phyloP scores from a whole-genome alignment of 1,140 invertebrate genomes.

The Luehdorfia chinensis region DNA sequence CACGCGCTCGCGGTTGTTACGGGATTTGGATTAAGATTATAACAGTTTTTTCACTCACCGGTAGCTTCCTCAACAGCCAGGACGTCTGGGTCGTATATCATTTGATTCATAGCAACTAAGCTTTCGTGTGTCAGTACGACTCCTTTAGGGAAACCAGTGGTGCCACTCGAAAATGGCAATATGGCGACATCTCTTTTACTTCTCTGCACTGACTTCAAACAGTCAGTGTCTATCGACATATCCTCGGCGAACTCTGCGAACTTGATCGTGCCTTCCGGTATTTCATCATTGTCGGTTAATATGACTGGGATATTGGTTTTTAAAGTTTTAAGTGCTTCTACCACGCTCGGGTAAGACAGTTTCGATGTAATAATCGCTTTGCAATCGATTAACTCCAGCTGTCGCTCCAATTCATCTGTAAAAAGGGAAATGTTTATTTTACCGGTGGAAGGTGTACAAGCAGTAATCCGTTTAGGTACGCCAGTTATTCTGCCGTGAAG shows the following conservation, averaged over 20 bases:
- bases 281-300: slow-evolving; percentile 59
- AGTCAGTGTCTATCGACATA: slow-evolving; percentile 65
- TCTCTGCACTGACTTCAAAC: slow-evolving; percentile 62
- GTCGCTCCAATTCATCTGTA: slow-evolving; percentile 86
- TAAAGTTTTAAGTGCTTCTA: slow-evolving; percentile 62
- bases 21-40: no score
- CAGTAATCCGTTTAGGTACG: no score
- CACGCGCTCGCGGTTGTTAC: no score
- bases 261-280: slow-evolving; percentile 78
- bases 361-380: slow-evolving; percentile 83
- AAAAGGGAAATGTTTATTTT: no score
- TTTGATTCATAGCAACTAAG: slow-evolving; percentile 75
- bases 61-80: slow-evolving; percentile 51
- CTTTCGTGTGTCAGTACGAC: slow-evolving; percentile 87
- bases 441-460: no score
- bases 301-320: slow-evolving; percentile 77
- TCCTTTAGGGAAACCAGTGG: slow-evolving; percentile 93
- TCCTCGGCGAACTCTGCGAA: slow-evolving; percentile 79
- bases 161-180: slow-evolving; percentile 88
- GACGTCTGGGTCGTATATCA: slow-evolving; percentile 59
- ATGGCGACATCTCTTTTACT: slow-evolving; percentile 75
- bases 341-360: slow-evolving; percentile 67
- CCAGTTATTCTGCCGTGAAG: no score
- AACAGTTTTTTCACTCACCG: slow-evolving; percentile 27
- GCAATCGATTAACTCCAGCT: slow-evolving; percentile 81